Evolutionary conservation across 1,140 invertebrate genomes (phyloP).

Genomic region (Diabrotica virgifera): DNA sequence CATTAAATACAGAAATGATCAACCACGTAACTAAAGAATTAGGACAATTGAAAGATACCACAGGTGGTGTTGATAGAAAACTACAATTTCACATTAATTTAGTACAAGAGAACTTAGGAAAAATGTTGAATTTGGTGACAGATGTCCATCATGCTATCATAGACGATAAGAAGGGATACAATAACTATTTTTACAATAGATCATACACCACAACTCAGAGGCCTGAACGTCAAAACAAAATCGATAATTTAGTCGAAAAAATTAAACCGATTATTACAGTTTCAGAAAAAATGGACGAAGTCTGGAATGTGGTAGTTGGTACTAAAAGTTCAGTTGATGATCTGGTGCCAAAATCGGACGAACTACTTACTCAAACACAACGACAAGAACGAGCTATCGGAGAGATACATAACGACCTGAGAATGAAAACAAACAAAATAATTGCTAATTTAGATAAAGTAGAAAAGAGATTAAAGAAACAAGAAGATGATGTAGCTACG

Average conservation of each 20-base stretch:
- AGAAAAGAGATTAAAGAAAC: slow-evolving; percentile 77
- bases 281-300: slow-evolving; percentile 85
- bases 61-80: slow-evolving; percentile 76
- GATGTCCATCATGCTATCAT: slow-evolving; percentile 79
- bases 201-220: slow-evolving; percentile 42
- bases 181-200: slow-evolving; percentile 28
- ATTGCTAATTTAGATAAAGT: slow-evolving; percentile 84
- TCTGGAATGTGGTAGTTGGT: slow-evolving; percentile 83
- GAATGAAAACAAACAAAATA: slow-evolving; percentile 79
- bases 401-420: slow-evolving; percentile 80
- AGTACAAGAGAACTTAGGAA: slow-evolving; percentile 75
- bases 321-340: slow-evolving; percentile 83
- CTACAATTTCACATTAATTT: slow-evolving; percentile 80
- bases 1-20: slow-evolving; percentile 72
- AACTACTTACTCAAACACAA: slow-evolving; percentile 79
- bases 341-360: slow-evolving; percentile 80
- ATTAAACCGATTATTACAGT: slow-evolving; percentile 80
- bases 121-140: slow-evolving; percentile 70
- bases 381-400: slow-evolving; percentile 82
- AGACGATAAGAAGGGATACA: slow-evolving; percentile 52
- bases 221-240: slow-evolving; percentile 63
- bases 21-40: slow-evolving; percentile 72
- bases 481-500: slow-evolving; percentile 72
- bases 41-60: slow-evolving; percentile 68
- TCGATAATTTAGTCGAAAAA: slow-evolving; percentile 72